Percentiles rank a stretch among this genome's conserved stretches.
Conservation (phyloP, 2,888 invertebrate species). For the Drosophila acutilabella region DNA sequence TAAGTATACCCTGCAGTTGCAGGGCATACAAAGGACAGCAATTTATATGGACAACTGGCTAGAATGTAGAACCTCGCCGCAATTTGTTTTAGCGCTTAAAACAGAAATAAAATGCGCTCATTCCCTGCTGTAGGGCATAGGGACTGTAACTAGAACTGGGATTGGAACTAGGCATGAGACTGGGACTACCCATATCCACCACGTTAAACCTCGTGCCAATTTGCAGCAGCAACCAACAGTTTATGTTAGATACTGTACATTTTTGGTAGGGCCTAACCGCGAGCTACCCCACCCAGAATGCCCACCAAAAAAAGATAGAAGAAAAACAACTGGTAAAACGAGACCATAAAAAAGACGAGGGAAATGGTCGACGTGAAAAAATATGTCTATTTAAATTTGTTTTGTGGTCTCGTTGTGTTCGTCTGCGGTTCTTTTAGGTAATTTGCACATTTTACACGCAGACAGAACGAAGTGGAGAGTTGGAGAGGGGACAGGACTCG, state of each 20-base stretch:
- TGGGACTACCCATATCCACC: conserved; percentile 13
- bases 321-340: conserved; percentile 60
- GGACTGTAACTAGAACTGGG: not conserved
- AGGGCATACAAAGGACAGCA: conserved; percentile 26
- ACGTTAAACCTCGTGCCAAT: conserved; percentile 67
- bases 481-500: not conserved
- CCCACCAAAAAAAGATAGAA: not conserved
- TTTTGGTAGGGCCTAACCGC: conserved; percentile 50
- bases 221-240: conserved; percentile 71
- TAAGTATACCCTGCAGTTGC: conserved; percentile 15
- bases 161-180: not conserved
- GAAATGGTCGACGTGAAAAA: conserved; percentile 66
- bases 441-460: conserved; percentile 81
- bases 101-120: conserved; percentile 73
- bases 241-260: conserved; percentile 73
- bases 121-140: conserved; percentile 34
- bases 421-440: conserved; percentile 82
- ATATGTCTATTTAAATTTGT: conserved; percentile 81
- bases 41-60: conserved; percentile 46
- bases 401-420: conserved; percentile 82
- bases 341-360: conserved; percentile 63
- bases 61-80: conserved; percentile 52
- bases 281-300: not conserved
- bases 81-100: conserved; percentile 81
- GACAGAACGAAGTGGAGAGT: conserved; percentile 46